phyloP scores from a whole-genome alignment of 2,113 vertebrate genomes.

The Phrynosoma platyrhinos region DNA sequence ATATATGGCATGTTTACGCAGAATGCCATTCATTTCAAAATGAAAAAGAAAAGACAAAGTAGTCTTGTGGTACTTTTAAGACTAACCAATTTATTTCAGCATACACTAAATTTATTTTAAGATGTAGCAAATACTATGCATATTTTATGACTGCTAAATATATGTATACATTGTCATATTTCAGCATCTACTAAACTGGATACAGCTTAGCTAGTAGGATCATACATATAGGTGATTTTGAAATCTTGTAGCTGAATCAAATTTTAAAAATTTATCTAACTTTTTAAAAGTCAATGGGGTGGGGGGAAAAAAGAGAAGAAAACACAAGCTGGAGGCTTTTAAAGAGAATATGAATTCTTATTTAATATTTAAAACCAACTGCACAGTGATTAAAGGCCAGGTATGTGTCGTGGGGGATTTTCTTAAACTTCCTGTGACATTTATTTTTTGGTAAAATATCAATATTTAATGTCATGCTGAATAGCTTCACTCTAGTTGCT shows the following conservation, averaged over 20 bases:
- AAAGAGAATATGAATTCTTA: not conserved
- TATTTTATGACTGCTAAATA: too few relatives aligned
- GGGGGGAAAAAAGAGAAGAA: not conserved
- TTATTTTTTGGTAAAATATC: conserved; percentile 73
- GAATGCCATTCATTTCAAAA: too few relatives aligned
- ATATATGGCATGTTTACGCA: too few relatives aligned
- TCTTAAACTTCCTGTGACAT: conserved; percentile 73
- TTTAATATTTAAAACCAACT: conserved; percentile 29
- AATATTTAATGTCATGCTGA: conserved; percentile 78
- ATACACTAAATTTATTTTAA: too few relatives aligned
- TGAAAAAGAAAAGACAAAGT: too few relatives aligned
- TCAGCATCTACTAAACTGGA: conserved; percentile 6
- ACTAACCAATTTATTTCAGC: too few relatives aligned
- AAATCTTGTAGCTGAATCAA: not conserved
- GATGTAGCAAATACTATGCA: too few relatives aligned
- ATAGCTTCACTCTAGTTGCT: conserved; percentile 80
- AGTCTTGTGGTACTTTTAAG: too few relatives aligned
- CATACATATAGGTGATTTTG: not conserved
- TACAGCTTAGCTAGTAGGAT: not conserved
- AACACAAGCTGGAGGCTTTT: not conserved
- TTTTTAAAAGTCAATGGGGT: not conserved
- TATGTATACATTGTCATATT: too few relatives aligned
- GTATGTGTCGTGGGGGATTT: conserved; percentile 48
- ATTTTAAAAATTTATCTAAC: not conserved
- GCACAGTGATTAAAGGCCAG: conserved; percentile 41